A percentile compares a stretch with the other conserved stretches of the same genome.
These are phyloP conservation scores for Listrodromus nycthemerus DNA, from an alignment of 2,888 invertebrate genomes.

Conservation along the genomic window DNA sequence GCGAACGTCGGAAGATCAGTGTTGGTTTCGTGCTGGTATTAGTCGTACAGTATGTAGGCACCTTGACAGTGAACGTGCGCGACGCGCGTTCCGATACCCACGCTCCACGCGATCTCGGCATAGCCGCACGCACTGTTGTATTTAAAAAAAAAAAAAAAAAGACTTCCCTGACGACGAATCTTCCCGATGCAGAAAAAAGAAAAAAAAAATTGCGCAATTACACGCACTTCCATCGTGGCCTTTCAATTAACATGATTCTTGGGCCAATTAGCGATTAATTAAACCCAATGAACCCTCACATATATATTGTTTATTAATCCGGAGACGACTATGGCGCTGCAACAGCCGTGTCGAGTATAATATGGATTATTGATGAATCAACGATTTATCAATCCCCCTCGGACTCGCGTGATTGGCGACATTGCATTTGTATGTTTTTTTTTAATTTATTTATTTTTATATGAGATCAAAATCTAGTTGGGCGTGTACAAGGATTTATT, in stretches of 20 bases:
- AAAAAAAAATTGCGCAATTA: slow-evolving; percentile 45
- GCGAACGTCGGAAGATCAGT: slow-evolving; percentile 16
- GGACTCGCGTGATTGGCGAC: not conserved
- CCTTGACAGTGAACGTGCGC: slow-evolving; percentile 58
- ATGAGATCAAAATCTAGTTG: not conserved
- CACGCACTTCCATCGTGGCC: slow-evolving; percentile 22
- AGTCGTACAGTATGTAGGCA: slow-evolving; percentile 23
- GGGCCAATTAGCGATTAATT: slow-evolving; percentile 38
- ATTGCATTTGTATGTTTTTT: not conserved
- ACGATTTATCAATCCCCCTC: slow-evolving; percentile 3
- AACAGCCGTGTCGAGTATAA: not conserved
- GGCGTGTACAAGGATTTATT: not conserved
- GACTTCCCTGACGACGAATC: slow-evolving; percentile 2
- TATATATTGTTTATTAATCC: slow-evolving; percentile 30
- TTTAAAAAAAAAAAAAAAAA: slow-evolving; percentile 1
- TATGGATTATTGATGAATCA: slow-evolving; percentile 12
- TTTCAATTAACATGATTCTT: slow-evolving; percentile 51
- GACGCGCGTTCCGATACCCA: slow-evolving; percentile 37
- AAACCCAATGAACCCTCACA: slow-evolving; percentile 23
- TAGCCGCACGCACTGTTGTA: slow-evolving; percentile 44
- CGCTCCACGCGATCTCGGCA: slow-evolving; percentile 56
- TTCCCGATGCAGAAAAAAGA: slow-evolving; percentile 18
- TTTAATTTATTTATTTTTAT: not conserved
- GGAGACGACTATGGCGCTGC: not conserved
- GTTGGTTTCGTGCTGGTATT: not conserved